phyloP scores from a whole-genome alignment of 2,113 vertebrate genomes.

The Nymphicus hollandicus region DNA sequence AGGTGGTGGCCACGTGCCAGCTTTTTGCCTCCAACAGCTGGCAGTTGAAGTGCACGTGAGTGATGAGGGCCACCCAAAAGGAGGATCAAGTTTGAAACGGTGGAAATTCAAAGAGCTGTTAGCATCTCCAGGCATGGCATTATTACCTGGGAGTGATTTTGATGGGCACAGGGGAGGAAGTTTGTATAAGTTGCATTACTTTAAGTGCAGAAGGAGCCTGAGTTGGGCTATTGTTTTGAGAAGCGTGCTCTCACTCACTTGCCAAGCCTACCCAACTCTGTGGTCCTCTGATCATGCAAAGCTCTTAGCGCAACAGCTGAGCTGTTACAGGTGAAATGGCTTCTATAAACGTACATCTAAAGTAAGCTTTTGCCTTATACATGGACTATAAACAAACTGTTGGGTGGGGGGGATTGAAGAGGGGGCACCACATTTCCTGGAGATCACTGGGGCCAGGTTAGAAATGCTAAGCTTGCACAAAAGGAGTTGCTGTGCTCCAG shows the following conservation, averaged over 20 bases:
- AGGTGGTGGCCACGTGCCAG: neutral
- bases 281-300: neutral
- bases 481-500: neutral
- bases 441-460: fast-evolving
- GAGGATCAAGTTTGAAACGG: neutral
- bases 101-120: neutral
- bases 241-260: neutral
- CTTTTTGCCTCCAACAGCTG: constrained; percentile 1
- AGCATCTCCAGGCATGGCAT: neutral
- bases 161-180: neutral
- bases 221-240: neutral
- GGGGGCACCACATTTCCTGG: neutral
- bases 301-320: neutral
- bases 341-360: neutral
- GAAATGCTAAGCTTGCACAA: fast-evolving
- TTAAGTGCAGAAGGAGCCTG: neutral
- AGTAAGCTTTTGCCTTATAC: neutral
- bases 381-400: neutral
- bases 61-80: constrained; percentile 24
- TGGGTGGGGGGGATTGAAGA: too few relatives aligned
- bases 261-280: fast-evolving
- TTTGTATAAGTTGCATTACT: neutral
- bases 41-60: neutral
- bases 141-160: neutral
- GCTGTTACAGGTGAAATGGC: neutral